Percentiles rank a stretch among this genome's conserved stretches.
Conservation (phyloP, 2,888 invertebrate species). For the Tupiocoris notatus region DNA sequence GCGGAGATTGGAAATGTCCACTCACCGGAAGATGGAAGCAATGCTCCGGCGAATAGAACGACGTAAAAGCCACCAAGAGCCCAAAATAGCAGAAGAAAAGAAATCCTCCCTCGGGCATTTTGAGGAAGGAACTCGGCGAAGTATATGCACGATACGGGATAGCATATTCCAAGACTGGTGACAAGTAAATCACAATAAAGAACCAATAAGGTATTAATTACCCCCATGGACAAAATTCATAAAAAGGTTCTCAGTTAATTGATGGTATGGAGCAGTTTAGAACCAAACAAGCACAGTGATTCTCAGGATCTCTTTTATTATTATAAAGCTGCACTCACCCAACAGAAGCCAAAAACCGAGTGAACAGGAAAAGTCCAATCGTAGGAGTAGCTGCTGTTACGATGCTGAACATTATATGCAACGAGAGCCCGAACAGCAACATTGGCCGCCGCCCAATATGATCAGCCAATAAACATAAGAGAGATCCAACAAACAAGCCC, state of each 20-base stretch:
- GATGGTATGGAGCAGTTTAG: too few species aligned
- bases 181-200: too few species aligned
- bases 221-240: too few species aligned
- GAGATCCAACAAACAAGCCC: constrained; percentile 39
- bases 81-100: constrained; percentile 44
- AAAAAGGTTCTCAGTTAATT: too few species aligned
- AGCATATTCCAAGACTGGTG: constrained; percentile 42
- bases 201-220: too few species aligned
- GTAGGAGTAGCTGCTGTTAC: constrained; percentile 31
- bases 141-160: constrained; percentile 43
- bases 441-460: constrained; percentile 43
- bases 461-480: constrained; percentile 42
- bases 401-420: constrained; percentile 39
- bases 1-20: too few species aligned
- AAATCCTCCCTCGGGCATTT: constrained; percentile 40
- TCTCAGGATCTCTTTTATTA: too few species aligned
- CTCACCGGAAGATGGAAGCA: constrained; percentile 43
- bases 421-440: constrained; percentile 28
- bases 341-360: constrained; percentile 31
- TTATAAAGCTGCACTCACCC: too few species aligned
- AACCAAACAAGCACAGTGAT: too few species aligned
- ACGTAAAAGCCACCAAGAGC: constrained; percentile 44
- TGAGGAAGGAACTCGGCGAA: constrained; percentile 45
- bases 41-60: constrained; percentile 36
- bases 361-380: constrained; percentile 35